Evolutionary conservation across 64 coral and sea anemone species (phyloP).

Genomic region (Dendrophyllia cribrosa): DNA sequence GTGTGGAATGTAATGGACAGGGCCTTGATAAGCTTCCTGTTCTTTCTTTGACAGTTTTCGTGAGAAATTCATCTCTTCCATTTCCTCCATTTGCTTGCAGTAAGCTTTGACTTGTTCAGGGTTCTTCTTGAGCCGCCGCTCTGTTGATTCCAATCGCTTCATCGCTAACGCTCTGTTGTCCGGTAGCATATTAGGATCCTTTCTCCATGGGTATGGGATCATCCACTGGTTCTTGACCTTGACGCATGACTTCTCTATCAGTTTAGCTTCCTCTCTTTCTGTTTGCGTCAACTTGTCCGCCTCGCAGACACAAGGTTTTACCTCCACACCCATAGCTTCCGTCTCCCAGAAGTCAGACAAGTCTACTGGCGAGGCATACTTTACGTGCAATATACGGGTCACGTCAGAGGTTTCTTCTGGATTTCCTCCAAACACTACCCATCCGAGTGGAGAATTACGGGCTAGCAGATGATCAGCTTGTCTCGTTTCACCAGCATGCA

Average conservation of each 20-base stretch:
- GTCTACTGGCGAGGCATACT: constrained; percentile 14
- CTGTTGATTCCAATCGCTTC: constrained; percentile 55
- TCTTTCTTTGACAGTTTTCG: constrained; percentile 65
- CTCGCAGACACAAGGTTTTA: no score
- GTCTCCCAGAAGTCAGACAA: constrained; percentile 42
- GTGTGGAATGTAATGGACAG: constrained; percentile 63
- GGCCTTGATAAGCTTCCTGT: constrained; percentile 22
- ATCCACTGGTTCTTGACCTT: constrained; percentile 50
- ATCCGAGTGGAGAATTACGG: constrained; percentile 51
- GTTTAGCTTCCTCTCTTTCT: no score
- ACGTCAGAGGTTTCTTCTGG: background rate
- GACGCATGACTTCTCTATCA: no score
- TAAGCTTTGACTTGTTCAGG: constrained; percentile 51
- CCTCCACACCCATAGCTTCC: constrained; percentile 37
- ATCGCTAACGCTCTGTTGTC: constrained; percentile 50
- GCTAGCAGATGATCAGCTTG: constrained; percentile 50
- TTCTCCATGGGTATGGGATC: constrained; percentile 71
- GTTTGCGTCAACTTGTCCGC: no score
- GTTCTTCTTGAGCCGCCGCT: constrained; percentile 45
- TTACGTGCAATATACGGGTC: constrained; percentile 3
- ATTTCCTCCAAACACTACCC: constrained; percentile 59
- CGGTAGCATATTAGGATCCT: constrained; percentile 43
- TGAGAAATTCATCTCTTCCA: constrained; percentile 27
- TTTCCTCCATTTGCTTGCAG: constrained; percentile 64
- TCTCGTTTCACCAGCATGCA: constrained; percentile 47